Evolutionary conservation across 1,140 invertebrate genomes (phyloP).

Genomic region (Lordiphosa mommai): DNA sequence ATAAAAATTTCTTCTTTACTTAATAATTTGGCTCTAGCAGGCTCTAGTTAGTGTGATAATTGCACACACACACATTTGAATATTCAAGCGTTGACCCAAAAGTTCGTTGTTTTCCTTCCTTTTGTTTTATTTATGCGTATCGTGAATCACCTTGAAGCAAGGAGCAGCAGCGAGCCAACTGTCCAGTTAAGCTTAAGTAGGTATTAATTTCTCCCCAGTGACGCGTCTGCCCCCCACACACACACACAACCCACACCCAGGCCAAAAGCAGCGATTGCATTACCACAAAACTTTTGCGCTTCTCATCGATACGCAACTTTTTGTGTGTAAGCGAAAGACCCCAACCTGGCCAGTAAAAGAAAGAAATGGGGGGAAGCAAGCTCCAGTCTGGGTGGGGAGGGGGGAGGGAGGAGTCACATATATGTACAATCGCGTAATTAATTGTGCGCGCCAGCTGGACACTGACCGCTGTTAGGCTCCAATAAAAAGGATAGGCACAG

Average conservation of each 20-base stretch:
- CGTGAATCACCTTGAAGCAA: slow-evolving; percentile 58
- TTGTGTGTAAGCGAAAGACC: slow-evolving; percentile 4
- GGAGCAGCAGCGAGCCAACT: slow-evolving; percentile 36
- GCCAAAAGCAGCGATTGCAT: slow-evolving; percentile 45
- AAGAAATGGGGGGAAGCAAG: slow-evolving; percentile 7
- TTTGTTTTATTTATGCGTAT: slow-evolving; percentile 47
- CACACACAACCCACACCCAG: not conserved
- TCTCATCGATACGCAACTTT: slow-evolving; percentile 37
- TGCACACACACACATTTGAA: slow-evolving; percentile 36
- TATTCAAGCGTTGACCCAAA: slow-evolving; percentile 23
- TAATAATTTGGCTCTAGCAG: slow-evolving; percentile 58
- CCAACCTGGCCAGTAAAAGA: slow-evolving; percentile 12
- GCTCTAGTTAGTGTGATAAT: too few species aligned
- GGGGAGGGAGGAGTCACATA: slow-evolving; percentile 46
- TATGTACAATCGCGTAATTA: slow-evolving; percentile 77
- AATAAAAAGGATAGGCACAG: slow-evolving; percentile 44
- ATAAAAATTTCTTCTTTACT: slow-evolving; percentile 60
- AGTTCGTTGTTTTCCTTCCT: too few species aligned
- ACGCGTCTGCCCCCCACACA: too few species aligned
- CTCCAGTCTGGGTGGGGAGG: not conserved
- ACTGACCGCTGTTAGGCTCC: slow-evolving; percentile 25
- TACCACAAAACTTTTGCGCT: slow-evolving; percentile 51
- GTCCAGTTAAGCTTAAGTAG: slow-evolving; percentile 75
- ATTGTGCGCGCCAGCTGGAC: slow-evolving; percentile 74
- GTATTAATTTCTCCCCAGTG: slow-evolving; percentile 72